These are phyloP conservation scores for Pelagia noctiluca DNA, from an alignment of 30 jellyfish, hydroid and myxozoan species.

Conservation along the genomic window DNA sequence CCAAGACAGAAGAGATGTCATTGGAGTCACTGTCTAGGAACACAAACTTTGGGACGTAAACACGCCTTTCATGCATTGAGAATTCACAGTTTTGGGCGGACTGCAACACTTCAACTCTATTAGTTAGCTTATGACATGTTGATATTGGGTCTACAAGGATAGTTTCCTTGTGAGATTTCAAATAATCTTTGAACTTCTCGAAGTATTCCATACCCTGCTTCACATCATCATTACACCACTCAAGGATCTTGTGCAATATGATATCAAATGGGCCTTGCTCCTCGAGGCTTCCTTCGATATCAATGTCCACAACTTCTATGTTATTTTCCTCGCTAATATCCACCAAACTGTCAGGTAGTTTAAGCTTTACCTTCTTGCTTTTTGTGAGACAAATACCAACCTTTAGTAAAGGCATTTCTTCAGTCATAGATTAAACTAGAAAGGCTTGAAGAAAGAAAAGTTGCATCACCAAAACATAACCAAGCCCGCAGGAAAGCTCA, in stretches of 20 bases:
- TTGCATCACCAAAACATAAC: too few relatives aligned
- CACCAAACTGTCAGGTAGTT: constrained; percentile 64
- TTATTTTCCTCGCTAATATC: constrained; percentile 61
- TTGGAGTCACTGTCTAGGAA: constrained; percentile 31
- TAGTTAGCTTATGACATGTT: constrained; percentile 59
- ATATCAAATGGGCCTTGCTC: constrained; percentile 96
- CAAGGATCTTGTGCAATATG: constrained; percentile 89
- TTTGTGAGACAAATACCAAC: constrained; percentile 87
- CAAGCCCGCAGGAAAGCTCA: too few relatives aligned
- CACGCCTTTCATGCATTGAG: constrained; percentile 39
- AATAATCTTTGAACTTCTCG: constrained; percentile 44
- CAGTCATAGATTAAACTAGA: too few relatives aligned
- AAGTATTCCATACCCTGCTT: constrained; percentile 67
- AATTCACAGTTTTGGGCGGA: constrained; percentile 75
- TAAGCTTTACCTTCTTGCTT: constrained; percentile 63
- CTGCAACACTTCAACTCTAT: constrained; percentile 68
- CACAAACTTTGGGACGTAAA: constrained; percentile 86
- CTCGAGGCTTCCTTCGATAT: constrained; percentile 61
- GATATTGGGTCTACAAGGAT: constrained; percentile 75
- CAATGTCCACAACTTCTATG: constrained; percentile 80
- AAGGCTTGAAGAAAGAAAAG: too few relatives aligned
- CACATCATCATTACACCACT: constrained; percentile 73
- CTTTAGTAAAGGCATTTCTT: background rate
- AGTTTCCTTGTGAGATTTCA: constrained; percentile 20
- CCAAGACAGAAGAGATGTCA: background rate